Percentiles rank a stretch among this genome's conserved stretches.
These are phyloP conservation scores for Cichlasoma orientale DNA, from an alignment of 2,797 vertebrate species.

Conservation along the genomic window DNA sequence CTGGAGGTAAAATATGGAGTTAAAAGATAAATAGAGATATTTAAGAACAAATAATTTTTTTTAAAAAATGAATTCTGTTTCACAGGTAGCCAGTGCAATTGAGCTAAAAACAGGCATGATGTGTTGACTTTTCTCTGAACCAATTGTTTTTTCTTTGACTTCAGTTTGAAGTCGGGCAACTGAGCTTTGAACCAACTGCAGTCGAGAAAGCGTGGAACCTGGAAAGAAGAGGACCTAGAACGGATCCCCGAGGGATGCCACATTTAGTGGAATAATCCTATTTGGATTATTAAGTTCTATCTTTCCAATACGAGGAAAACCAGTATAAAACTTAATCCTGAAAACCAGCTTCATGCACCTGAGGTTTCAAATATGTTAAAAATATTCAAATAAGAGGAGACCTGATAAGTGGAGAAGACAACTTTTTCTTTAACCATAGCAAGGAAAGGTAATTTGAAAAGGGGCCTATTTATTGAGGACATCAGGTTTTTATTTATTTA, in stretches of 20 bases:
- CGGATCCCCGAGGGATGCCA: background rate
- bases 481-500: background rate
- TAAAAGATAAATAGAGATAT: too few species aligned
- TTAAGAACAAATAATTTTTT: background rate
- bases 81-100: background rate
- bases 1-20: background rate
- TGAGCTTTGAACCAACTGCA: background rate
- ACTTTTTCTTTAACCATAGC: background rate
- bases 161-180: background rate
- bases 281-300: background rate
- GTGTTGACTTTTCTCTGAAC: background rate
- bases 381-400: background rate
- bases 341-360: background rate
- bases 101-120: background rate
- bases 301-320: background rate
- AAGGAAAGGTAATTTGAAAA: background rate
- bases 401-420: background rate
- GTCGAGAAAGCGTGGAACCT: background rate
- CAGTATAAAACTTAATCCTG: background rate
- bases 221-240: background rate
- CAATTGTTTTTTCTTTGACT: background rate
- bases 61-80: background rate
- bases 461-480: background rate
- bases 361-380: background rate
- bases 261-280: background rate